Percentiles rank a stretch among this genome's conserved stretches.
Evolutionary conservation across 2,113 vertebrate species (phyloP).

Genomic region (Tympanuchus pallidicinctus): DNA sequence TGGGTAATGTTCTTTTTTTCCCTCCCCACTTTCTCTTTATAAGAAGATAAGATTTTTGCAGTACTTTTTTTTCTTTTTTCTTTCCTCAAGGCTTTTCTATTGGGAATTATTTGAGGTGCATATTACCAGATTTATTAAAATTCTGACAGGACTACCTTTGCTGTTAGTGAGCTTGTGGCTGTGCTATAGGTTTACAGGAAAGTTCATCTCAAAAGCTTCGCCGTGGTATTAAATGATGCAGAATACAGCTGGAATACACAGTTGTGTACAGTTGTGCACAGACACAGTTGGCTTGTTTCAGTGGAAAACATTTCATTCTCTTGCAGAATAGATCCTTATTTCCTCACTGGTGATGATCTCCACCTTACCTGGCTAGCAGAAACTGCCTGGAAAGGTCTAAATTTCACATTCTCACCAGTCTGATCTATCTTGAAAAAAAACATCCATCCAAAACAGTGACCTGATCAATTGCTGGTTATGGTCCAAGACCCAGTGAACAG

Average conservation of each 20-base stretch:
- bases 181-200: background rate
- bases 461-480: background rate
- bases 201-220: background rate
- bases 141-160: background rate
- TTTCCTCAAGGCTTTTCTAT: background rate
- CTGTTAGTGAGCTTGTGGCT: background rate
- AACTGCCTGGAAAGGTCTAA: background rate
- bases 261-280: background rate
- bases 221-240: background rate
- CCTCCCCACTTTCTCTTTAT: background rate
- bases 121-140: background rate
- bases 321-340: background rate
- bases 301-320: background rate
- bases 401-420: background rate
- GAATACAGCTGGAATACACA: background rate
- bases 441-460: background rate
- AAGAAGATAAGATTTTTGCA: background rate
- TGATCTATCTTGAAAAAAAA: background rate
- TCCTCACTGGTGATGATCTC: background rate
- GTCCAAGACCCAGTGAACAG: background rate
- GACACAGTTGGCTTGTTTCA: background rate
- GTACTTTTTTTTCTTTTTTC: background rate
- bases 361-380: background rate
- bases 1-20: background rate
- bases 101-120: constrained; percentile 2